Evolutionary conservation across 2,113 vertebrate genomes (phyloP).

Genomic region (Oncorhynchus tshawytscha): DNA sequence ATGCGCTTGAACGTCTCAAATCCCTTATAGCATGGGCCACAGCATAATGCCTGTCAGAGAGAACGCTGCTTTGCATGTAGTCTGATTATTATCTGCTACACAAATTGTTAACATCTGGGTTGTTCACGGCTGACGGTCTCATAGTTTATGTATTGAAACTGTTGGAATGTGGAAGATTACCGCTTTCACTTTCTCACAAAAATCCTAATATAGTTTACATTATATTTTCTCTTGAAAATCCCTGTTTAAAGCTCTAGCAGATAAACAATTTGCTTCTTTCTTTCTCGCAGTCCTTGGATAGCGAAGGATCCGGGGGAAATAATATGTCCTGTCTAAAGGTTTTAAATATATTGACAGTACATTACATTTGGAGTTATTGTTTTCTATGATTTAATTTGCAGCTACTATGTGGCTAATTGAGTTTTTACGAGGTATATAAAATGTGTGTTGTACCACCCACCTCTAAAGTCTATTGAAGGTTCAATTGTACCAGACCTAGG

Average conservation of each 20-base stretch:
- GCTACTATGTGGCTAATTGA: conserved; percentile 36
- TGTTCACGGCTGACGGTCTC: conserved; percentile 78
- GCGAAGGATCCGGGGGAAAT: background rate
- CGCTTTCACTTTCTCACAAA: conserved; percentile 85
- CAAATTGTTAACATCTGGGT: conserved; percentile 91
- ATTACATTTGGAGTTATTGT: conserved; percentile 20
- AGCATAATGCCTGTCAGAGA: conserved; percentile 73
- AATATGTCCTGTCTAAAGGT: background rate
- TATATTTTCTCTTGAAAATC: conserved; percentile 74
- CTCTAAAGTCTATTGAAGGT: conserved; percentile 54
- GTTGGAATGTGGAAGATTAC: conserved; percentile 90
- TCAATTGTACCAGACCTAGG: conserved; percentile 59
- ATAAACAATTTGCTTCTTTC: conserved; percentile 32
- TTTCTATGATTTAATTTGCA: conserved; percentile 41
- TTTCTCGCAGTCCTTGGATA: conserved; percentile 40
- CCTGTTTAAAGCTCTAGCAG: conserved; percentile 56
- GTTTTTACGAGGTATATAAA: conserved; percentile 45
- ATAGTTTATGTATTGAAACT: conserved; percentile 87
- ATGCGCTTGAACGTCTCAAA: conserved; percentile 63
- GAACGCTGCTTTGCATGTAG: conserved; percentile 83
- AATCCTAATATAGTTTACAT: conserved; percentile 75
- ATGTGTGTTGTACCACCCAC: conserved; percentile 53
- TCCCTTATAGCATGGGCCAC: conserved; percentile 60
- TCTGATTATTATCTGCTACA: conserved; percentile 86
- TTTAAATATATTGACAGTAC: conserved; percentile 15